A percentile compares a stretch with the other conserved stretches of the same genome.
Conservation (phyloP, 2,797 vertebrate genomes). For the Acanthurus lineatus region DNA sequence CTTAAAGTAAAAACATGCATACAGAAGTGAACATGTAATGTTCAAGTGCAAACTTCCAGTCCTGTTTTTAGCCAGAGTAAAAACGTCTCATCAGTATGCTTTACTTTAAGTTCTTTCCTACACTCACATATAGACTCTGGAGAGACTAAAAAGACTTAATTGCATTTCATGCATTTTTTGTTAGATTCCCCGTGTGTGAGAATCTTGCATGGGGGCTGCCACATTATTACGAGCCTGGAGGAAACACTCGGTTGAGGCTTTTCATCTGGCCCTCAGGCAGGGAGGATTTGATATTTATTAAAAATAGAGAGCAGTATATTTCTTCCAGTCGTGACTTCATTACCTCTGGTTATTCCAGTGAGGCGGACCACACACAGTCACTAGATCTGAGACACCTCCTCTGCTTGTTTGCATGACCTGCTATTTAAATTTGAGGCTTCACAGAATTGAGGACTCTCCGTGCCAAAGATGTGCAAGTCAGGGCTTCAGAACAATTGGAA, state of each 20-base stretch:
- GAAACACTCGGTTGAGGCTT: conserved; percentile 71
- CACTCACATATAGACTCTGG: background rate
- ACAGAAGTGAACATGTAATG: background rate
- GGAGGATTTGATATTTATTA: conserved; percentile 87
- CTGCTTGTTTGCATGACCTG: conserved; percentile 71
- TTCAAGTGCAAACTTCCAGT: background rate
- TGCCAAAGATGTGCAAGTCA: conserved; percentile 75
- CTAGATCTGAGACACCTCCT: conserved; percentile 67
- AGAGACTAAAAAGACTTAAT: conserved; percentile 49
- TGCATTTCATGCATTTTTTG: conserved; percentile 69
- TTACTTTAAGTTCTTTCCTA: conserved; percentile 2
- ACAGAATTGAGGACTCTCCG: conserved; percentile 57
- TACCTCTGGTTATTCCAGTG: conserved; percentile 76
- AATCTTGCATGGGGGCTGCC: conserved; percentile 62
- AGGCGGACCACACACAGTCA: conserved; percentile 84
- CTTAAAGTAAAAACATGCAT: conserved; percentile 18
- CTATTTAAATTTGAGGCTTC: conserved; percentile 74
- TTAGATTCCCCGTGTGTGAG: conserved; percentile 65
- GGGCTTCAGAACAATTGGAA: conserved; percentile 71
- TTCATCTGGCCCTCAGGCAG: conserved; percentile 75
- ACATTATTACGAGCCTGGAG: conserved; percentile 77
- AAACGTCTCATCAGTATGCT: background rate
- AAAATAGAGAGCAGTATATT: conserved; percentile 84
- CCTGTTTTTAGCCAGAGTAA: conserved; percentile 8
- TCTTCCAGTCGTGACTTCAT: conserved; percentile 82